phyloP scores from a whole-genome alignment of 2,797 vertebrate species.

The Sebastolobus altivelis region DNA sequence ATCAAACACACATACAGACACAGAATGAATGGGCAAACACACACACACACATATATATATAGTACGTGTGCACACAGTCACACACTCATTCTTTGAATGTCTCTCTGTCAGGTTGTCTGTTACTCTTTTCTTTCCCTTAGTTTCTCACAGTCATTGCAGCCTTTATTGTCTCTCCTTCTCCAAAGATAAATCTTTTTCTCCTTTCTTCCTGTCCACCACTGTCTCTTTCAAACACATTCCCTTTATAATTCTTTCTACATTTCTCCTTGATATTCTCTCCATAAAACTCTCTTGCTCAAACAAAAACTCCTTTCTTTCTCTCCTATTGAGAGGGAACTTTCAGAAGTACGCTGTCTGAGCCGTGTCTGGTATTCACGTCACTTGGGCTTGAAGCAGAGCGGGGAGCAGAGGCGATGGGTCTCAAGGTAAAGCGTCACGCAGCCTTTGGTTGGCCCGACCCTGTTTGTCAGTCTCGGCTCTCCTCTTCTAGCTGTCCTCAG shows the following conservation, averaged over 20 bases:
- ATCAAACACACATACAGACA: constrained; percentile 61
- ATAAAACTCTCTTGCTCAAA: constrained; percentile 54
- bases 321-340: constrained; percentile 63
- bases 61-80: background rate
- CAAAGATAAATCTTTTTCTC: constrained; percentile 48
- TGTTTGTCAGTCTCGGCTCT: constrained; percentile 75
- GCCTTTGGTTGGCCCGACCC: constrained; percentile 61
- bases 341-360: constrained; percentile 55
- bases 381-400: constrained; percentile 59
- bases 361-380: constrained; percentile 61
- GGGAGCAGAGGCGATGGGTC: constrained; percentile 61
- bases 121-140: constrained; percentile 42
- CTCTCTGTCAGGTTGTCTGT: constrained; percentile 47
- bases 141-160: constrained; percentile 33
- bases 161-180: constrained; percentile 47
- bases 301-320: constrained; percentile 48
- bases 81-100: constrained; percentile 33
- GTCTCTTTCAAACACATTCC: constrained; percentile 47
- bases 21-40: constrained; percentile 38
- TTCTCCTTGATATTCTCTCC: constrained; percentile 61
- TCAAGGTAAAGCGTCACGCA: constrained; percentile 69
- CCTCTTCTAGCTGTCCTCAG: constrained; percentile 55
- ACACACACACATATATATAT: background rate
- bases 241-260: constrained; percentile 65
- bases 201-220: constrained; percentile 55